phyloP scores from a whole-genome alignment of 2,888 invertebrate genomes.

The Hydropsyche betteni region DNA sequence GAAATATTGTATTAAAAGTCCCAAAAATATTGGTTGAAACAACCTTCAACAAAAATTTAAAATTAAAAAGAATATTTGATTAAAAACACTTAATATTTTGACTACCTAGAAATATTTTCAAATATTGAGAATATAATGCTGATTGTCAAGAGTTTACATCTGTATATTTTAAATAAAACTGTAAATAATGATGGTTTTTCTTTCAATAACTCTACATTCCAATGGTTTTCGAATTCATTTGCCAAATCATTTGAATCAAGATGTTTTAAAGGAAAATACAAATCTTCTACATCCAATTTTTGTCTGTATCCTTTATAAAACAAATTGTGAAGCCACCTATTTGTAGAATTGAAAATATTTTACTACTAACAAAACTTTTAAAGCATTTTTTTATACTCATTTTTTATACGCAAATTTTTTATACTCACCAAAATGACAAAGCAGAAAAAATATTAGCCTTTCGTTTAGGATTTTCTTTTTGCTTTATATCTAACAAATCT shows the following conservation, averaged over 20 bases:
- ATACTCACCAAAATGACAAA: constrained; percentile 73
- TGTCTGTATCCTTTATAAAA: constrained; percentile 63
- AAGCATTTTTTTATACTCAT: not conserved
- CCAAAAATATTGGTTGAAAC: constrained; percentile 67
- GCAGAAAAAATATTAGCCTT: constrained; percentile 71
- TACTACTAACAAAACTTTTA: not conserved
- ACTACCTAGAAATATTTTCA: constrained; percentile 59
- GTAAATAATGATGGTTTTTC: constrained; percentile 59
- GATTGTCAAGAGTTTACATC: constrained; percentile 57
- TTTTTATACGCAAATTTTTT: not conserved
- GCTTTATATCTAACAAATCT: constrained; percentile 63
- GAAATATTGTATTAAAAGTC: constrained; percentile 70
- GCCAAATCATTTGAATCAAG: constrained; percentile 65
- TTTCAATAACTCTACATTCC: constrained; percentile 58
- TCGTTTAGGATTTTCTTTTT: constrained; percentile 71
- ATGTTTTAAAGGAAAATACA: constrained; percentile 65
- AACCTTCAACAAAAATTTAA: constrained; percentile 58
- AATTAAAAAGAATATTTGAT: constrained; percentile 39
- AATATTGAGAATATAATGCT: constrained; percentile 59
- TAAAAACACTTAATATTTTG: no score
- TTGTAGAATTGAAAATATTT: not conserved
- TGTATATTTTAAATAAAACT: constrained; percentile 59
- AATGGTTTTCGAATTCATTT: constrained; percentile 58
- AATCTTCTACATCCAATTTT: constrained; percentile 65
- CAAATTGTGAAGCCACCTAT: constrained; percentile 61